These are phyloP conservation scores for Stramonita haemastoma DNA, from an alignment of 2,888 invertebrate genomes.

Conservation along the genomic window DNA sequence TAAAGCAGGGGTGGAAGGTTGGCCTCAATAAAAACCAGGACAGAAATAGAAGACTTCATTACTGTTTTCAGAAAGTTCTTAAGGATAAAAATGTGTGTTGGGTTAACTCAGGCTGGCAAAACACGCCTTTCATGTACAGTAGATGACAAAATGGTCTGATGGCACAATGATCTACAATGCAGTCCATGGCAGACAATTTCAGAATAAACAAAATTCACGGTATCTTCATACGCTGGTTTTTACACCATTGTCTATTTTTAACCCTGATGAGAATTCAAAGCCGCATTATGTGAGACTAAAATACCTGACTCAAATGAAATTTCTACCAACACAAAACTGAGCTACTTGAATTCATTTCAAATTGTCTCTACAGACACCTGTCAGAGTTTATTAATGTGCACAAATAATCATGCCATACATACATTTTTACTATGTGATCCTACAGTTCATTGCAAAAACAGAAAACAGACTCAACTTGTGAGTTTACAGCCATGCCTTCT, in stretches of 20 bases:
- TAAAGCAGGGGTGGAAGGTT: neutral
- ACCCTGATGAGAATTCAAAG: neutral
- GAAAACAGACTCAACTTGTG: neutral
- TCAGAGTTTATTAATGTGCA: neutral
- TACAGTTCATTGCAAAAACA: neutral
- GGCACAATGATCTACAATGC: neutral
- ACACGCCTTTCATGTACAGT: neutral
- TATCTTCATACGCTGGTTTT: neutral
- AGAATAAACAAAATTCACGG: neutral
- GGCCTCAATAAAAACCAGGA: neutral
- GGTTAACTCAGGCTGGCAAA: neutral
- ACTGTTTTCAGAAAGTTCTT: neutral
- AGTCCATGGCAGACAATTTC: neutral
- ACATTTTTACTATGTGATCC: constrained; percentile 2
- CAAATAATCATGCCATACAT: neutral
- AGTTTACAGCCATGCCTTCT: neutral
- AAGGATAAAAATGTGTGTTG: neutral
- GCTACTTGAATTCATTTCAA: neutral
- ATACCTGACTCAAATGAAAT: neutral
- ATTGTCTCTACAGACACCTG: neutral
- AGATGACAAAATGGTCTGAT: neutral
- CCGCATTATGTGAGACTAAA: neutral
- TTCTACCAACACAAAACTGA: neutral
- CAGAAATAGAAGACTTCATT: neutral
- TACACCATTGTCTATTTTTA: neutral